phyloP scores from a whole-genome alignment of 2,888 invertebrate genomes.

The Cyaniris semiargus region DNA sequence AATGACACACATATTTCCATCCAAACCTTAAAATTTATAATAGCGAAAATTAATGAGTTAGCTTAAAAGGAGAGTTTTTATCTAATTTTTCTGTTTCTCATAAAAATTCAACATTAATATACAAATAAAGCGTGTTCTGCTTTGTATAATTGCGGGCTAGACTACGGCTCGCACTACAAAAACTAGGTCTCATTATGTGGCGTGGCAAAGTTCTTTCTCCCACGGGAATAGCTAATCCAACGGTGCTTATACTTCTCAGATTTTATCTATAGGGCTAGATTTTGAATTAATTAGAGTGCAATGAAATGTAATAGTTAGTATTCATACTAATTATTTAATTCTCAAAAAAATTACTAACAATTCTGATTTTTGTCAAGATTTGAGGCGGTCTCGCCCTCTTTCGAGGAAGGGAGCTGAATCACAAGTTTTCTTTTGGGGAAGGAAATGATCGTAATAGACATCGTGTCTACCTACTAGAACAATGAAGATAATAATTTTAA shows the following conservation, averaged over 20 bases:
- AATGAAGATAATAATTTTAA: no score
- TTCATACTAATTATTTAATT: not conserved
- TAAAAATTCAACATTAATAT: not conserved
- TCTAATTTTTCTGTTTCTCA: not conserved
- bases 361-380: no score
- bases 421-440: no score
- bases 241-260: conserved; percentile 8
- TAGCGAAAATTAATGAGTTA: no score
- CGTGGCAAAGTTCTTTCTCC: conserved; percentile 30
- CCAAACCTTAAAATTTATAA: no score
- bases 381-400: no score
- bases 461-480: no score
- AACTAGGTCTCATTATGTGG: conserved; percentile 25
- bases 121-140: conserved; percentile 16
- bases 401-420: no score
- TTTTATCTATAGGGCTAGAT: not conserved
- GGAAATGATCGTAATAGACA: not conserved
- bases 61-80: no score
- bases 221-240: conserved; percentile 27
- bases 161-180: not conserved
- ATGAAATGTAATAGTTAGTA: not conserved
- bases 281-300: not conserved
- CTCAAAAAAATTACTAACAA: no score
- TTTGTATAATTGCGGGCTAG: conserved; percentile 13
- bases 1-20: no score